Evolutionary conservation across 2,797 vertebrate genomes (phyloP).

Genomic region (Lemur catta): DNA sequence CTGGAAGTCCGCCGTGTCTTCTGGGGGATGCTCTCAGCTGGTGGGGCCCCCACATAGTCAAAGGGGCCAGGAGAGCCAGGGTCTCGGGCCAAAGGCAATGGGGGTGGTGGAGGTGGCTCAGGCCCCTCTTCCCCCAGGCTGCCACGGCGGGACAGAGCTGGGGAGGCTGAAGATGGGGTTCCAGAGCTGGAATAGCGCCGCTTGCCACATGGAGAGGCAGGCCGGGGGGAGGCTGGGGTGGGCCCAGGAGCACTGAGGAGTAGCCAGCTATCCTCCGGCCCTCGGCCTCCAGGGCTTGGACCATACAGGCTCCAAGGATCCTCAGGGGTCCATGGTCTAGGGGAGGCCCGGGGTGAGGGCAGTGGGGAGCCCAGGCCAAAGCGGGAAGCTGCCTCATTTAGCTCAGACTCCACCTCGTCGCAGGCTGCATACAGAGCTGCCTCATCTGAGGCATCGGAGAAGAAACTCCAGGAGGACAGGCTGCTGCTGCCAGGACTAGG

Average conservation of each 20-base stretch:
- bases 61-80: slow-evolving; percentile 68
- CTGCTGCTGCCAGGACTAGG: slow-evolving; percentile 94
- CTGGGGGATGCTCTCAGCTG: slow-evolving; percentile 91
- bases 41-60: slow-evolving; percentile 66
- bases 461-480: slow-evolving; percentile 93
- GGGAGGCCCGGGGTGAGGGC: slow-evolving; percentile 81
- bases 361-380: slow-evolving; percentile 86
- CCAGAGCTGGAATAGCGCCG: slow-evolving; percentile 89
- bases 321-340: slow-evolving; percentile 79
- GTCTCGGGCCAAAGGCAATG: slow-evolving; percentile 67
- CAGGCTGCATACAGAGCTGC: slow-evolving; percentile 89
- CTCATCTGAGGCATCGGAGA: slow-evolving; percentile 92
- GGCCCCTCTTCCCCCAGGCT: slow-evolving; percentile 90
- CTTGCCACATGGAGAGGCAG: slow-evolving; percentile 92
- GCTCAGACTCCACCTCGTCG: slow-evolving; percentile 91
- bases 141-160: slow-evolving; percentile 87
- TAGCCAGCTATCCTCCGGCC: slow-evolving; percentile 77
- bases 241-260: slow-evolving; percentile 77
- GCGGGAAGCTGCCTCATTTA: slow-evolving; percentile 88
- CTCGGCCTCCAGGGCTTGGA: slow-evolving; percentile 70
- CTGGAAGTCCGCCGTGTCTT: slow-evolving; percentile 93
- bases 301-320: slow-evolving; percentile 80
- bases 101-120: slow-evolving; percentile 73
- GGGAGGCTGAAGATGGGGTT: slow-evolving; percentile 83
- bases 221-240: slow-evolving; percentile 83